phyloP scores from a whole-genome alignment of 2,113 vertebrate genomes.

The Varanus komodoensis region DNA sequence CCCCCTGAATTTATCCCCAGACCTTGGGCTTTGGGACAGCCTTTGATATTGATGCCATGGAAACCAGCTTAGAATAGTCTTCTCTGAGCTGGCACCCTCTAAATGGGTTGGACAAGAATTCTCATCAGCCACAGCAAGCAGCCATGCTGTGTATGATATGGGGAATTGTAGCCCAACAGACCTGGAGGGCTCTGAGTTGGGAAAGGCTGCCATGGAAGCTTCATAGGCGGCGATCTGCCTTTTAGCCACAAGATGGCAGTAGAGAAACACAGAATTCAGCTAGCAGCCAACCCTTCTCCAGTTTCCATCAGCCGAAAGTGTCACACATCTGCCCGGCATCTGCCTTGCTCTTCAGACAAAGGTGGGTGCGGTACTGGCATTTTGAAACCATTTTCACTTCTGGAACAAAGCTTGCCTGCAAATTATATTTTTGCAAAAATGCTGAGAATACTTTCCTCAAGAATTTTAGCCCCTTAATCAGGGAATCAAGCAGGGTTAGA shows the following conservation, averaged over 20 bases:
- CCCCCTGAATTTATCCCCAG: background rate
- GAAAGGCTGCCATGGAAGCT: no score
- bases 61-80: background rate
- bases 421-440: background rate
- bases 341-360: background rate
- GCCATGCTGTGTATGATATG: no score
- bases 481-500: background rate
- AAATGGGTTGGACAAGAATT: background rate
- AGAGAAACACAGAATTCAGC: background rate
- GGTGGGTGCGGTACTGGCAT: background rate
- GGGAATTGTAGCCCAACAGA: no score
- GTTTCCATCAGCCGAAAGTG: background rate
- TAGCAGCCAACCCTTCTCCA: background rate
- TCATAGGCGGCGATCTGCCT: background rate
- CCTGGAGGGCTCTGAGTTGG: no score
- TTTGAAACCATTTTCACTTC: background rate
- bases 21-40: background rate
- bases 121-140: no score
- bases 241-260: slow-evolving; percentile 7
- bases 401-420: background rate
- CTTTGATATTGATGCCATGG: background rate
- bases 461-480: background rate
- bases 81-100: no score
- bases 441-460: background rate
- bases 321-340: background rate